Percentiles rank a stretch among this genome's conserved stretches.
These are phyloP conservation scores for Meloidogyne hapla DNA, from an alignment of 1,140 invertebrate species.

Conservation along the genomic window DNA sequence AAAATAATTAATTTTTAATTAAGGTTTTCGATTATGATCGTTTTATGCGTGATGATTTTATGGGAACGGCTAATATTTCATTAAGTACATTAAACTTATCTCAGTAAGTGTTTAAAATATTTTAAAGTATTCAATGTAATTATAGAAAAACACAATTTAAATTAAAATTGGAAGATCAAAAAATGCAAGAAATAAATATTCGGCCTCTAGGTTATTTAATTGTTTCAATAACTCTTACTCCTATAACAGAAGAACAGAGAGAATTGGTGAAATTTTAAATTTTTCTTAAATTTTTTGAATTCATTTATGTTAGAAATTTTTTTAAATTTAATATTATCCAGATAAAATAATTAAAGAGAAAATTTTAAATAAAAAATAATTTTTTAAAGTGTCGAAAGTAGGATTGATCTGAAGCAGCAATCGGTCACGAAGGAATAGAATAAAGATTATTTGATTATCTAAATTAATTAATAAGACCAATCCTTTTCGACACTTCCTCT, in stretches of 20 bases:
- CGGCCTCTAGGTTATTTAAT: constrained; percentile 22
- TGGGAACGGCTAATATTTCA: constrained; percentile 84
- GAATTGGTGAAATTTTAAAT: constrained; percentile 76
- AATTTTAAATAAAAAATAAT: constrained; percentile 39
- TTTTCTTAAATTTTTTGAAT: background rate
- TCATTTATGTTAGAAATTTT: background rate
- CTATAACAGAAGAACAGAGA: constrained; percentile 73
- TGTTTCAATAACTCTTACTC: constrained; percentile 24
- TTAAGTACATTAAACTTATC: constrained; percentile 80
- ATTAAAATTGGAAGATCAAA: constrained; percentile 4
- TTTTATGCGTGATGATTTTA: constrained; percentile 93
- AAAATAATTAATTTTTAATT: constrained; percentile 66
- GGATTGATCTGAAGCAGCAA: too few relatives aligned
- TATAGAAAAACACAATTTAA: constrained; percentile 18
- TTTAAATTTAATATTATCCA: too few relatives aligned
- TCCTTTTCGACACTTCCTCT: too few relatives aligned
- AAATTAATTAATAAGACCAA: too few relatives aligned
- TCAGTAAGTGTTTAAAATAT: constrained; percentile 66
- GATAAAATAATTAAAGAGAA: too few relatives aligned
- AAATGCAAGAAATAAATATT: constrained; percentile 2
- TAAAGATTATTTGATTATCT: too few relatives aligned
- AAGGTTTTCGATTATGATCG: constrained; percentile 96
- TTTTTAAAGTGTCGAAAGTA: too few relatives aligned
- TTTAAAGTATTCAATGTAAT: background rate
- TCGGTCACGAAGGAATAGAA: too few relatives aligned